A percentile compares a stretch with the other conserved stretches of the same genome.
These are phyloP conservation scores for Calliphora vicina DNA, from an alignment of 1,140 invertebrate species.

Conservation along the genomic window DNA sequence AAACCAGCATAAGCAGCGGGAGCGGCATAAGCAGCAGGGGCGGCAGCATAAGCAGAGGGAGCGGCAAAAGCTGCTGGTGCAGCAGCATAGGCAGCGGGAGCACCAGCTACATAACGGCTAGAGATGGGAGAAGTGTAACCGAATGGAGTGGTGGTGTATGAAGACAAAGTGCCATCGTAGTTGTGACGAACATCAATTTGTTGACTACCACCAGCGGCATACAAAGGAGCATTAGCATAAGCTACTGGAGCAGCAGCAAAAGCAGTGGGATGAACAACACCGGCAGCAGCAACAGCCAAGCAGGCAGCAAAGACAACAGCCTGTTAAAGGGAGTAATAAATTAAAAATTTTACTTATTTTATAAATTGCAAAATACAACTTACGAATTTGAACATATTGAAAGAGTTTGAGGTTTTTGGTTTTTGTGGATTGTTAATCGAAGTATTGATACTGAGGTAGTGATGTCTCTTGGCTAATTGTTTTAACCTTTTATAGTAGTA, in stretches of 20 bases:
- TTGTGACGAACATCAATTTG: slow-evolving; percentile 59
- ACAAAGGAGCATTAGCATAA: slow-evolving; percentile 58
- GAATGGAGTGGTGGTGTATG: slow-evolving; percentile 59
- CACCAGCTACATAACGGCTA: slow-evolving; percentile 63
- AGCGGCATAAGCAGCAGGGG: slow-evolving; percentile 52
- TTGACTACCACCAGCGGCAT: slow-evolving; percentile 57
- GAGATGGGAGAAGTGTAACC: slow-evolving; percentile 62
- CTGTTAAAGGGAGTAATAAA: background rate
- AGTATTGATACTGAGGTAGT: background rate
- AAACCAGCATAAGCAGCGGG: slow-evolving; percentile 55
- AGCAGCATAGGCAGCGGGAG: slow-evolving; percentile 47
- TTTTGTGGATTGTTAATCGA: background rate
- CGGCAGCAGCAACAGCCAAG: slow-evolving; percentile 51
- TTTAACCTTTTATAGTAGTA: background rate
- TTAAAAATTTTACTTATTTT: background rate
- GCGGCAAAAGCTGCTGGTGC: slow-evolving; percentile 50
- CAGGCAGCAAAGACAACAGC: slow-evolving; percentile 49
- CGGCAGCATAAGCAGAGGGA: slow-evolving; percentile 59
- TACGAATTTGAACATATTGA: slow-evolving; percentile 58
- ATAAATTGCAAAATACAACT: slow-evolving; percentile 38
- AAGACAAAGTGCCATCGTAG: slow-evolving; percentile 56
- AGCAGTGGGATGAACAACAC: slow-evolving; percentile 49
- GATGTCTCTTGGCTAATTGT: background rate
- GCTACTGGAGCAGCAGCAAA: slow-evolving; percentile 52
- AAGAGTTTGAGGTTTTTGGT: slow-evolving; percentile 42